These are phyloP conservation scores for Caenorhabditis virilis DNA, from an alignment of 2,888 invertebrate genomes.

Conservation along the genomic window DNA sequence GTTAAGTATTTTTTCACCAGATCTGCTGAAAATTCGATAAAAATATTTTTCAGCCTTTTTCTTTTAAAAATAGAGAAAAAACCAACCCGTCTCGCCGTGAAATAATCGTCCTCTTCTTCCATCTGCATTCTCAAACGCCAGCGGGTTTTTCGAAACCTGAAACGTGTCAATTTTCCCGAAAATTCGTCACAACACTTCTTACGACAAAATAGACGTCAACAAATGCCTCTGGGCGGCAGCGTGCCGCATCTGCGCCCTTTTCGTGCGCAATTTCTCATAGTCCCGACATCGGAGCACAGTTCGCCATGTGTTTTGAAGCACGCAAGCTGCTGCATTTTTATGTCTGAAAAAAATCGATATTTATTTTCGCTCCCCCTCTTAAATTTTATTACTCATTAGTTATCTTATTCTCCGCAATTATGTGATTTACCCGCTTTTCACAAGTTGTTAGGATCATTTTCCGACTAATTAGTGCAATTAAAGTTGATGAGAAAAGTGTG, in stretches of 20 bases:
- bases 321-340: constrained; percentile 98
- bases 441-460: constrained; percentile 97
- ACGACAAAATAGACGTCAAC: constrained; percentile 53
- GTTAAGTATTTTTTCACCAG: too few species aligned
- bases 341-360: constrained; percentile 54
- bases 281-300: constrained; percentile 44
- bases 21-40: too few species aligned
- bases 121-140: constrained; percentile 57
- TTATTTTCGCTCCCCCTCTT: too few species aligned
- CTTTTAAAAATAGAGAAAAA: background rate
- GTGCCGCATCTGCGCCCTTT: constrained; percentile 78
- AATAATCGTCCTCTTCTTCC: constrained; percentile 65
- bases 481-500: constrained; percentile 95
- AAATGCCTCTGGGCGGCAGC: constrained; percentile 53
- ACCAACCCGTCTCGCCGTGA: constrained; percentile 53
- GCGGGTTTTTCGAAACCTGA: constrained; percentile 57
- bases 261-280: constrained; percentile 75
- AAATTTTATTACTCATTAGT: constrained; percentile 45
- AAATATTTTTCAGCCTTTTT: too few species aligned
- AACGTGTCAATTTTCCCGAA: background rate
- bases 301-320: constrained; percentile 93
- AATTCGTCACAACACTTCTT: background rate
- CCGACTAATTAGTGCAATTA: constrained; percentile 97
- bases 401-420: constrained; percentile 73
- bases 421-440: constrained; percentile 99